Conservation (phyloP, 2,888 invertebrate genomes). For the Sminthurides aquaticus region DNA sequence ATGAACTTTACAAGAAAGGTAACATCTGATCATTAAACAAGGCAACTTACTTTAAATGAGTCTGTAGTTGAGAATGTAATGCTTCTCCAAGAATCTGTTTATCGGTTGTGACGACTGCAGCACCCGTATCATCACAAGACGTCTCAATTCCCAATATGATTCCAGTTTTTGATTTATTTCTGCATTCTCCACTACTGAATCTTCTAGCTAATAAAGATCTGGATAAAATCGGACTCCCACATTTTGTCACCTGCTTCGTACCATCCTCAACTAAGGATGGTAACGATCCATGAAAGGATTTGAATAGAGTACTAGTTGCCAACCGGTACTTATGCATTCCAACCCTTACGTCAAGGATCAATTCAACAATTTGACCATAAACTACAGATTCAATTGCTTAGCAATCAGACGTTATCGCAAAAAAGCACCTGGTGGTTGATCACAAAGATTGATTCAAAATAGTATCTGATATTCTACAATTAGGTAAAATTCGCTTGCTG, state of each 20-base stretch:
- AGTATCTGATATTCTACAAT: no score
- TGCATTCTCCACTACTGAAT: background rate
- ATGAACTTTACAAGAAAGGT: conserved; percentile 25
- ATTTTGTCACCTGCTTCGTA: background rate
- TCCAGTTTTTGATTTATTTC: conserved; percentile 20
- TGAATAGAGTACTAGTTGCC: conserved; percentile 14
- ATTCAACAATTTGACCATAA: no score
- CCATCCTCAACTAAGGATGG: conserved; percentile 10
- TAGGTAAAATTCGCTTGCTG: no score
- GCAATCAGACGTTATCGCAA: no score
- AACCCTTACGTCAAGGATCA: no score
- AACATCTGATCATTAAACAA: conserved; percentile 20
- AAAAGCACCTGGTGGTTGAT: no score
- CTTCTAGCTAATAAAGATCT: background rate
- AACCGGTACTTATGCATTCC: conserved; percentile 22
- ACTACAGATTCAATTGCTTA: no score
- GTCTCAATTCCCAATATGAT: conserved; percentile 85
- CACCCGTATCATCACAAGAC: conserved; percentile 95
- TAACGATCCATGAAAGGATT: conserved; percentile 14
- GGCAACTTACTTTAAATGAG: conserved; percentile 63
- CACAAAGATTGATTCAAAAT: no score
- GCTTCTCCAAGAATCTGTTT: conserved; percentile 72
- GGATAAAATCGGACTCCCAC: background rate
- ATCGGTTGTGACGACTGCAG: conserved; percentile 68
- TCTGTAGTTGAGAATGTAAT: conserved; percentile 68